Evolutionary conservation across 1,140 invertebrate genomes (phyloP).

Genomic region (Popillia japonica): DNA sequence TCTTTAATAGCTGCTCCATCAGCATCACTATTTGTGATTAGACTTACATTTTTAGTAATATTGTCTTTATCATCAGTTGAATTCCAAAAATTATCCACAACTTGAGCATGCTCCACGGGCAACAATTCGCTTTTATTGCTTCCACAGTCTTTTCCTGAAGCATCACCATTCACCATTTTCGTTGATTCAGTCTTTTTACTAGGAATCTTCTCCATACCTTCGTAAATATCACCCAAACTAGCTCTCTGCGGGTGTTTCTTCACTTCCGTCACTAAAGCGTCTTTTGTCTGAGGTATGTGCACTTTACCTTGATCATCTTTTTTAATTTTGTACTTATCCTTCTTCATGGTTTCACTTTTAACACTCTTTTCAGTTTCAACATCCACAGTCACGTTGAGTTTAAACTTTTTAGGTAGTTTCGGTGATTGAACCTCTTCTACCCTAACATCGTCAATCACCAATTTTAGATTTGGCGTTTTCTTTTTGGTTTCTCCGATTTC

Average conservation of each 20-base stretch:
- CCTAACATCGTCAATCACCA: conserved; percentile 63
- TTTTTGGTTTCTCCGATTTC: conserved; percentile 61
- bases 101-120: neutral
- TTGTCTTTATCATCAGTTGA: neutral
- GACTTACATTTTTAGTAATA: neutral
- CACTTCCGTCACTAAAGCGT: conserved; percentile 48
- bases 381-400: conserved; percentile 53
- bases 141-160: neutral
- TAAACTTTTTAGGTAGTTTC: conserved; percentile 51
- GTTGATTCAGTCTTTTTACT: conserved; percentile 2
- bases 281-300: conserved; percentile 46
- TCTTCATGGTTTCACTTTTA: conserved; percentile 17
- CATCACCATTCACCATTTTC: neutral
- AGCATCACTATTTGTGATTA: neutral
- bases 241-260: conserved; percentile 40
- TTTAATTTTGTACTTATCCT: conserved; percentile 22
- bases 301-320: conserved; percentile 43
- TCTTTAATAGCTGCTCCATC: neutral
- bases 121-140: neutral
- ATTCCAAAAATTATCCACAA: neutral
- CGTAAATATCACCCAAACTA: conserved; percentile 44
- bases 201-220: conserved; percentile 37
- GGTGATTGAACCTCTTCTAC: conserved; percentile 61
- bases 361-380: conserved; percentile 37
- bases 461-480: conserved; percentile 61